Conservation (phyloP, 1,140 invertebrate genomes). For the Drosophila saltans region DNA sequence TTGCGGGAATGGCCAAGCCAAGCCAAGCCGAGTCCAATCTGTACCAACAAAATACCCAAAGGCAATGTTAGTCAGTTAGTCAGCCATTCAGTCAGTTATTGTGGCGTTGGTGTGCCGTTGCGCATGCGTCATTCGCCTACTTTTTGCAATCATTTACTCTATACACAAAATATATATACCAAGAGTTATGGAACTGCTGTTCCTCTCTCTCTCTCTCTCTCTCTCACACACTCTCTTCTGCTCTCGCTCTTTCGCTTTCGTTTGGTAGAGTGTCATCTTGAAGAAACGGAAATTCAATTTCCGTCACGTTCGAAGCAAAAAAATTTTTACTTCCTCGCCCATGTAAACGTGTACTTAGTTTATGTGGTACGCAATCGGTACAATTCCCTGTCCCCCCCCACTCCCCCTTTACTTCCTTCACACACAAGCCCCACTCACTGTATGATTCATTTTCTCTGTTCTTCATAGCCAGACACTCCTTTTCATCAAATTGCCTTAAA, state of each 20-base stretch:
- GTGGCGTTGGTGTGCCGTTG: slow-evolving; percentile 36
- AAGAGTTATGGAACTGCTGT: not conserved
- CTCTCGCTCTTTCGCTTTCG: slow-evolving; percentile 6
- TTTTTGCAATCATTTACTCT: slow-evolving; percentile 20
- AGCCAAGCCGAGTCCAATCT: not conserved
- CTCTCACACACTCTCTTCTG: too few relatives aligned
- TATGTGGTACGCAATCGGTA: not conserved
- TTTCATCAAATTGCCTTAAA: not conserved
- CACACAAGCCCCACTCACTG: not conserved
- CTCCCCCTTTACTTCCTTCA: not conserved
- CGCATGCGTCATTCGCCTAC: slow-evolving; percentile 73
- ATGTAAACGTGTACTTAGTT: slow-evolving; percentile 35
- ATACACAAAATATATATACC: not conserved
- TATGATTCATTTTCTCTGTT: slow-evolving; percentile 6
- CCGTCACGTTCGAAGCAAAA: slow-evolving; percentile 71
- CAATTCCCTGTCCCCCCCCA: not conserved
- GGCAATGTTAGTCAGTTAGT: not conserved
- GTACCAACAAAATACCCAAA: not conserved
- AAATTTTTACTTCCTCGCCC: slow-evolving; percentile 68
- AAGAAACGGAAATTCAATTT: slow-evolving; percentile 79
- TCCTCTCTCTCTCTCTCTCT: slow-evolving; percentile 4
- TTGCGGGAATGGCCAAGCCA: slow-evolving; percentile 16
- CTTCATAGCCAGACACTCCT: slow-evolving; percentile 1
- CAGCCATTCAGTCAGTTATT: not conserved
- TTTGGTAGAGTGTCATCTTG: slow-evolving; percentile 61